phyloP scores from a whole-genome alignment of 2,888 invertebrate genomes.

The Volucella bombylans region DNA sequence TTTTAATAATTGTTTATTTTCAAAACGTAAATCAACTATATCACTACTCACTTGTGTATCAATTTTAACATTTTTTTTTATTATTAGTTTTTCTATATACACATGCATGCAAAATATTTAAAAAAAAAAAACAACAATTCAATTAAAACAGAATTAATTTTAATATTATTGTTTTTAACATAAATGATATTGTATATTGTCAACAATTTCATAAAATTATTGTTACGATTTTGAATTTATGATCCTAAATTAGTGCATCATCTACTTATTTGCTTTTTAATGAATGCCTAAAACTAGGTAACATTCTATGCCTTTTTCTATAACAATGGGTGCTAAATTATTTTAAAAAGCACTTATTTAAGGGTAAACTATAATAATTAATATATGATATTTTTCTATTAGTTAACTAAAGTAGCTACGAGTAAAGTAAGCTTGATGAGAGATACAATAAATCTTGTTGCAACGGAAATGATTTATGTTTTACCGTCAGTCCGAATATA shows the following conservation, averaged over 20 bases:
- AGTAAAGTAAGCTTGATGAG: no score
- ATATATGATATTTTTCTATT: no score
- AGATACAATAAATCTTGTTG: no score
- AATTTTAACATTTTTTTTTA: constrained; percentile 7
- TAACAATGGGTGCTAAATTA: constrained; percentile 17
- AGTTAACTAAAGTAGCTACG: no score
- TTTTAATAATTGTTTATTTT: constrained; percentile 5
- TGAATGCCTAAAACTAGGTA: constrained; percentile 28
- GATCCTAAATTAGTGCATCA: constrained; percentile 63
- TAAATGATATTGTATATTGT: constrained; percentile 26
- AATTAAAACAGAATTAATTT: constrained; percentile 13
- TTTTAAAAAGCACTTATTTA: no score
- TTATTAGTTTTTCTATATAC: constrained; percentile 33
- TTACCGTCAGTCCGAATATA: no score
- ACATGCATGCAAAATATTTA: constrained; percentile 43
- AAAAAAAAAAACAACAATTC: constrained; percentile 8
- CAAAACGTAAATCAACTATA: constrained; percentile 46
- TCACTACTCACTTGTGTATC: constrained; percentile 62
- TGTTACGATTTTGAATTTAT: constrained; percentile 53
- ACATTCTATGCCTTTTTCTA: constrained; percentile 31
- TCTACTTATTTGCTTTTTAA: constrained; percentile 19
- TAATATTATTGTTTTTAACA: constrained; percentile 11
- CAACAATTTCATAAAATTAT: constrained; percentile 62
- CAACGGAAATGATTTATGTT: no score
- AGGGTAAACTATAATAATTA: no score